Evolutionary conservation across 2,113 vertebrate genomes (phyloP), one percentile per base, ranked within the genome.

Genomic region (Sorex fumeus): DNA sequence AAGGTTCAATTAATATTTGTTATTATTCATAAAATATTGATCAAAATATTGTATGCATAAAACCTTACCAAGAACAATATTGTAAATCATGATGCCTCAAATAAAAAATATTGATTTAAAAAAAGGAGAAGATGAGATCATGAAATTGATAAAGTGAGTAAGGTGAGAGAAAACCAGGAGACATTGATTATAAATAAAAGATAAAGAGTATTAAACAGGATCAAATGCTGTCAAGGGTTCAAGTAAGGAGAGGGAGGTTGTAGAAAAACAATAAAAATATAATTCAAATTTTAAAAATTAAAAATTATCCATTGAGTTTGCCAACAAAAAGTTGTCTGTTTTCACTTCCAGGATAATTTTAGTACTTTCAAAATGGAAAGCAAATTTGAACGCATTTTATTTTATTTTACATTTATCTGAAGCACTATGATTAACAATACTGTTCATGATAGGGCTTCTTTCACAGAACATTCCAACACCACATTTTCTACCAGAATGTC

Each of bases 1-100:
- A 72, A 81, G 1, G 2, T 67, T 47, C 72, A 25, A 34, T 67
- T 77, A 71, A 66, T 85, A 53, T n/a, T 43, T 85, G 25, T 53
- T 71, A 83, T 76, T 66, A 43, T 76, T 71, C 79, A 36, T 15
- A 34, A 70, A 95, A 47, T 88, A 84, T 6, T 82, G 34, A 66
- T 72, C 66, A 15, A n/a, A 25, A 64, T 60, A 81, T 80, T 64
- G 30, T 67, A 60, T 82, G 32, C 6, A 47, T 60, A 95, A 45
- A 53, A 53, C 53, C 53, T 53, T 53, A 16, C 53, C 53, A 53
- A 53, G 53, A 82, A 53, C 53, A 53, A 19, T 53, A 53, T 53
- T 53, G 53, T 53, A 53, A 53, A 53, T 53, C 12, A 12, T 53
- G 53, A 19, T 53, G 53, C 53, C 53, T 53, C 53, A 53, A 53